phyloP scores from a whole-genome alignment of 1,140 invertebrate genomes.

The Drosophila ohnishii region DNA sequence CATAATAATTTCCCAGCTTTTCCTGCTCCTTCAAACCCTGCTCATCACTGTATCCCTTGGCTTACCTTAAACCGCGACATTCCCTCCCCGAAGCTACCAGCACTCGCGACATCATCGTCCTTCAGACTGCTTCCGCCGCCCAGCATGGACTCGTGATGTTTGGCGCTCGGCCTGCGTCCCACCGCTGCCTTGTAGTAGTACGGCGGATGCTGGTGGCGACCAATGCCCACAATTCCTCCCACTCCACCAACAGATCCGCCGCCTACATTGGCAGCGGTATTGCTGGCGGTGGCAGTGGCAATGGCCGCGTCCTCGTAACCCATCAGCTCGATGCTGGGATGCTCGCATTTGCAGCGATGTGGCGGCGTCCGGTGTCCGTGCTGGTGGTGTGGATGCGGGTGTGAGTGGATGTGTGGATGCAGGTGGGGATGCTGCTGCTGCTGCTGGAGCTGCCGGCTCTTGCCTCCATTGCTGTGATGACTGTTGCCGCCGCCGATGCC shows the following conservation, averaged over 20 bases:
- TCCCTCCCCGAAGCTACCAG: conserved; percentile 63
- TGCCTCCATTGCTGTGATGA: conserved; percentile 52
- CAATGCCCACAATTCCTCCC: conserved; percentile 22
- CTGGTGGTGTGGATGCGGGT: conserved; percentile 51
- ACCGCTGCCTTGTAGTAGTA: conserved; percentile 65
- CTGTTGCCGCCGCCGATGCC: conserved; percentile 25
- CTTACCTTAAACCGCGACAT: conserved; percentile 74
- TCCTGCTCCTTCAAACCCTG: background rate
- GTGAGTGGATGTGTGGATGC: conserved; percentile 39
- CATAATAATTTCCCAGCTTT: background rate
- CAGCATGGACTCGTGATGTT: conserved; percentile 71
- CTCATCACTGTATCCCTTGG: conserved; percentile 6
- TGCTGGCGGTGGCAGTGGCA: conserved; percentile 41
- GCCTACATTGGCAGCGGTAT: conserved; percentile 49
- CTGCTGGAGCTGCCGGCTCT: conserved; percentile 31
- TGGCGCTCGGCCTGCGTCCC: conserved; percentile 57
- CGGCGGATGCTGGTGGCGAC: conserved; percentile 71
- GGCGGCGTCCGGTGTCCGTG: conserved; percentile 64
- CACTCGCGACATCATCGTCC: conserved; percentile 65
- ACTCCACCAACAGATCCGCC: conserved; percentile 12
- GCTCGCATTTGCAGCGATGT: conserved; percentile 76
- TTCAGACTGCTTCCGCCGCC: conserved; percentile 65
- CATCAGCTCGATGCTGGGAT: conserved; percentile 71
- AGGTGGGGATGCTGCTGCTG: conserved; percentile 30
- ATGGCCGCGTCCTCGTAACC: conserved; percentile 63